Conservation (phyloP, 1,140 invertebrate species). For the Adelges cooleyi region DNA sequence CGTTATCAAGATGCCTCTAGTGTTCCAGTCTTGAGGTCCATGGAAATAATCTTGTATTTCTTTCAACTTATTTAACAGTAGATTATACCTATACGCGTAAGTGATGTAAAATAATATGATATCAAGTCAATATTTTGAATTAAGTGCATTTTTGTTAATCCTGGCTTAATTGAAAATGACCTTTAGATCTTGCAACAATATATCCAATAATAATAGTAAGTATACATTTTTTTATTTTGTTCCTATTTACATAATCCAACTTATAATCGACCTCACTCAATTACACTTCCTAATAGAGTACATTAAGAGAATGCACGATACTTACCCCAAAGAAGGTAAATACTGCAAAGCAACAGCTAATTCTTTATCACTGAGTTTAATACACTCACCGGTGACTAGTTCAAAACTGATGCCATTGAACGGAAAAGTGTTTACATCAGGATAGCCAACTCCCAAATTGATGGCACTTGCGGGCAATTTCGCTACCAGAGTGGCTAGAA, state of each 20-base stretch:
- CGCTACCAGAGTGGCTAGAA: slow-evolving; percentile 52
- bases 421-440: slow-evolving; percentile 63
- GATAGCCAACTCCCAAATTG: slow-evolving; percentile 64
- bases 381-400: slow-evolving; percentile 46
- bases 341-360: slow-evolving; percentile 59
- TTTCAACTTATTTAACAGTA: slow-evolving; percentile 49
- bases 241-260: no score
- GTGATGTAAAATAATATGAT: no score
- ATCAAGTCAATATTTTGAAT: no score
- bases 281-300: no score
- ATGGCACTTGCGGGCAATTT: slow-evolving; percentile 52
- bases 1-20: slow-evolving; percentile 52
- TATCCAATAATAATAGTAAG: no score
- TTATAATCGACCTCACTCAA: no score
- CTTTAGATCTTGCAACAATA: no score
- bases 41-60: slow-evolving; percentile 53
- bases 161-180: no score
- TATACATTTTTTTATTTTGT: no score
- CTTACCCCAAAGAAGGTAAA: slow-evolving; percentile 56
- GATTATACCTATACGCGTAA: slow-evolving; percentile 44
- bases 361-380: slow-evolving; percentile 46
- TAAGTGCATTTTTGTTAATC: no score
- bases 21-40: slow-evolving; percentile 50
- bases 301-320: no score
- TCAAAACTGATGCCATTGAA: slow-evolving; percentile 52